A percentile compares a stretch with the other conserved stretches of the same genome.
These are phyloP conservation scores for Halichoeres trimaculatus DNA, from an alignment of 2,113 vertebrate species.

Conservation along the genomic window DNA sequence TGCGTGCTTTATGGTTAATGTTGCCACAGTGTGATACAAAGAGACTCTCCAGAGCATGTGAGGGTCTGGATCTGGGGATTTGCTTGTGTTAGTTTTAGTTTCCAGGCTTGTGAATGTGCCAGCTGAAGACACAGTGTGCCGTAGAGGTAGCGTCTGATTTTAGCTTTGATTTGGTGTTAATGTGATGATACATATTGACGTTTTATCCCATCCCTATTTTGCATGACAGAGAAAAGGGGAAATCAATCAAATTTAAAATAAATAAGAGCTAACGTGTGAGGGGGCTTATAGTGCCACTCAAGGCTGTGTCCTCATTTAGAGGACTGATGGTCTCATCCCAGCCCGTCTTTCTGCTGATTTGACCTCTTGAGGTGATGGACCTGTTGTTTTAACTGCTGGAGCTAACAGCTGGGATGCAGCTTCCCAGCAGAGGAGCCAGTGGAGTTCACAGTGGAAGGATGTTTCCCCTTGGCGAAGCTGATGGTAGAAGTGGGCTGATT, in stretches of 20 bases:
- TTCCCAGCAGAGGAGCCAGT: constrained; percentile 56
- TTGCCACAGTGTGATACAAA: constrained; percentile 43
- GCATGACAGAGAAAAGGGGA: too few relatives aligned
- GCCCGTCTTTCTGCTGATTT: constrained; percentile 17
- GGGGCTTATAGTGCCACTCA: not conserved
- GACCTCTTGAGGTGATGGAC: constrained; percentile 4
- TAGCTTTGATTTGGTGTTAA: constrained; percentile 24
- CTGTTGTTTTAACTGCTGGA: constrained; percentile 28
- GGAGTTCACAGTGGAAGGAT: constrained; percentile 48
- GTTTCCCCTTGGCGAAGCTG: constrained; percentile 60
- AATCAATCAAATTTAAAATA: too few relatives aligned
- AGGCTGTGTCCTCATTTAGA: not conserved
- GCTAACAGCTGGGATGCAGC: constrained; percentile 35
- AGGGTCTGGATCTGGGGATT: not conserved
- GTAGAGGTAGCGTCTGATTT: constrained; percentile 3
- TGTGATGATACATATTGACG: too few relatives aligned
- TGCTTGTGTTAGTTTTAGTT: constrained; percentile 27
- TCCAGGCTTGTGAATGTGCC: constrained; percentile 17
- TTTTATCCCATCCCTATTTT: too few relatives aligned
- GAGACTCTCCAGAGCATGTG: constrained; percentile 37
- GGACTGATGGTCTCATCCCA: constrained; percentile 1
- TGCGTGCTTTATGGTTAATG: constrained; percentile 43
- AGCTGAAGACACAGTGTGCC: constrained; percentile 32
- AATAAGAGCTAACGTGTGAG: not conserved
- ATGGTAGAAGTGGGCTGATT: constrained; percentile 66